A percentile compares a stretch with the other conserved stretches of the same genome.
Conservation (phyloP, 2,797 vertebrate genomes). For the Spinibarbus caldwelli region DNA sequence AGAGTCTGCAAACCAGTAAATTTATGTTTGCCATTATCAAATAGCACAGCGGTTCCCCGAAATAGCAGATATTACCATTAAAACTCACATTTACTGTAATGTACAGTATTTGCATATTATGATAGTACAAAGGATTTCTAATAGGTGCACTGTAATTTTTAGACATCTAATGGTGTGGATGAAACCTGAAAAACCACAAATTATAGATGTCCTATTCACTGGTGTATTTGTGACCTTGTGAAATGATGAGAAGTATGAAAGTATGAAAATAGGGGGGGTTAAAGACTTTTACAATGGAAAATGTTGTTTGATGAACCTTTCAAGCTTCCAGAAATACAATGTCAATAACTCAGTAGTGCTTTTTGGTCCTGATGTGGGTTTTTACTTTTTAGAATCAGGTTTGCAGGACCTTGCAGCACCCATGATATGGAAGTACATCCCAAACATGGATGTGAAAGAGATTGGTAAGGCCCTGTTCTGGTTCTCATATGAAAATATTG, state of each 20-base stretch:
- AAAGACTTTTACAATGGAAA: neutral
- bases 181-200: neutral
- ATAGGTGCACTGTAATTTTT: neutral
- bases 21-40: neutral
- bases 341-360: neutral
- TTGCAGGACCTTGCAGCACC: constrained; percentile 67
- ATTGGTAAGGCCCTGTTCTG: constrained; percentile 65
- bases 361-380: neutral
- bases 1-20: neutral
- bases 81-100: neutral
- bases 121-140: neutral
- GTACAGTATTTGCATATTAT: neutral
- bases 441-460: constrained; percentile 61
- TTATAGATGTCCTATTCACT: neutral
- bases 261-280: neutral
- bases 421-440: constrained; percentile 75
- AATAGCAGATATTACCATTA: neutral
- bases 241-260: neutral
- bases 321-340: neutral
- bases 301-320: neutral
- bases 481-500: neutral
- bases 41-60: too few species aligned
- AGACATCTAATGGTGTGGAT: neutral
- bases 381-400: constrained; percentile 67
- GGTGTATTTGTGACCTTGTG: neutral